phyloP scores from a whole-genome alignment of 2,797 vertebrate genomes.

The Alauda arvensis region DNA sequence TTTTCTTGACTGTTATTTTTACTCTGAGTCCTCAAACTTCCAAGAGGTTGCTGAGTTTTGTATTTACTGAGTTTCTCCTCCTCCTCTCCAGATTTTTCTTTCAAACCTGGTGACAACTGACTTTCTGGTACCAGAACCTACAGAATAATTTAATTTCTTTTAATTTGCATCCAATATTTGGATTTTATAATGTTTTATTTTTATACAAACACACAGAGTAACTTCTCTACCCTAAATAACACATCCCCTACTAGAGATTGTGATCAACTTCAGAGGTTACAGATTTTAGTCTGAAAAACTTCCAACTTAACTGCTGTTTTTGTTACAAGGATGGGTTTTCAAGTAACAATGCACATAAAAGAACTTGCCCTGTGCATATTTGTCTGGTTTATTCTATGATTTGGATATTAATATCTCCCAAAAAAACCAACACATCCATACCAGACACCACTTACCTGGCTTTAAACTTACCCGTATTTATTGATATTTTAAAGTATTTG shows the following conservation, averaged over 20 bases:
- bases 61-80: constrained; percentile 44
- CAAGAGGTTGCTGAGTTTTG: constrained; percentile 20
- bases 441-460: not conserved
- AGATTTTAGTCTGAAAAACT: not conserved
- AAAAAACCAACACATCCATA: not conserved
- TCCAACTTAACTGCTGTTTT: not conserved
- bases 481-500: not conserved
- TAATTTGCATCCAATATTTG: not conserved
- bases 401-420: not conserved
- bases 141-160: not conserved
- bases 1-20: constrained; percentile 18
- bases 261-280: not conserved
- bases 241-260: not conserved
- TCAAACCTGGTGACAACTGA: constrained; percentile 67
- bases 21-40: not conserved
- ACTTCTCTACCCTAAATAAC: not conserved
- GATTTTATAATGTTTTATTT: not conserved
- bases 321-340: not conserved
- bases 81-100: constrained; percentile 59
- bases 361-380: not conserved
- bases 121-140: constrained; percentile 88
- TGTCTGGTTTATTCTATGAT: not conserved
- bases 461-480: not conserved
- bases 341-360: not conserved
- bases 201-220: not conserved